phyloP scores from a whole-genome alignment of 2,113 vertebrate genomes.

The Rhea americana region DNA sequence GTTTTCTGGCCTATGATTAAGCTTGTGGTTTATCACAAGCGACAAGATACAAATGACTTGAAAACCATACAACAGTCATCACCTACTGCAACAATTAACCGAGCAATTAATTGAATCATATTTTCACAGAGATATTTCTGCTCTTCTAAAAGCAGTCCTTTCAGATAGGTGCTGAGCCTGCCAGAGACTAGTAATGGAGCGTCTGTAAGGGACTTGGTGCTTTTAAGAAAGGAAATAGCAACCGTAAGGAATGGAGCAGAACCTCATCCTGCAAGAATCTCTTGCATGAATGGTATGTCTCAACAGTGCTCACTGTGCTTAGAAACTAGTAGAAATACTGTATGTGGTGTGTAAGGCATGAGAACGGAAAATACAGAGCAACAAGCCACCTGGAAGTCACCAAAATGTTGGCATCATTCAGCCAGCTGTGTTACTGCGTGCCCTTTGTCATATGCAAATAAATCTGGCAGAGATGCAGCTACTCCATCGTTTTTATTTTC shows the following conservation, averaged over 20 bases:
- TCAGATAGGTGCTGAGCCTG: not conserved
- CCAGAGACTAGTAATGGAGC: not conserved
- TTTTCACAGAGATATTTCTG: not conserved
- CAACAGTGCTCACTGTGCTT: not conserved
- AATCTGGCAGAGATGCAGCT: not conserved
- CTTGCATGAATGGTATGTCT: not conserved
- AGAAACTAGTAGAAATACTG: not conserved
- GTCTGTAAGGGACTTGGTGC: not conserved
- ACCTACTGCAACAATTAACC: not conserved
- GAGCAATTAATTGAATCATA: not conserved
- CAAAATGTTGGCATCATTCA: not conserved
- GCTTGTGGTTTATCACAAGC: not conserved
- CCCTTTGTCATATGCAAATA: not conserved
- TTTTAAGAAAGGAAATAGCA: not conserved
- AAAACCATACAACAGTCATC: not conserved
- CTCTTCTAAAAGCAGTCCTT: not conserved
- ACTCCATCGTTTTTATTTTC: not conserved
- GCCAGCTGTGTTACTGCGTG: not conserved
- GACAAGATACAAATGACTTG: not conserved
- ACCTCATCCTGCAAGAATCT: not conserved
- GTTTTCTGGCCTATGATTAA: not conserved
- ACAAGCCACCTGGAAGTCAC: not conserved
- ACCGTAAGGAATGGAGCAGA: not conserved
- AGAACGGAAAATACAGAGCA: not conserved
- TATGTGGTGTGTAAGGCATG: not conserved